Evolutionary conservation across 2,113 vertebrate species (phyloP), one percentile per base, ranked within the genome.

Genomic region (Eretmochelys imbricata): DNA sequence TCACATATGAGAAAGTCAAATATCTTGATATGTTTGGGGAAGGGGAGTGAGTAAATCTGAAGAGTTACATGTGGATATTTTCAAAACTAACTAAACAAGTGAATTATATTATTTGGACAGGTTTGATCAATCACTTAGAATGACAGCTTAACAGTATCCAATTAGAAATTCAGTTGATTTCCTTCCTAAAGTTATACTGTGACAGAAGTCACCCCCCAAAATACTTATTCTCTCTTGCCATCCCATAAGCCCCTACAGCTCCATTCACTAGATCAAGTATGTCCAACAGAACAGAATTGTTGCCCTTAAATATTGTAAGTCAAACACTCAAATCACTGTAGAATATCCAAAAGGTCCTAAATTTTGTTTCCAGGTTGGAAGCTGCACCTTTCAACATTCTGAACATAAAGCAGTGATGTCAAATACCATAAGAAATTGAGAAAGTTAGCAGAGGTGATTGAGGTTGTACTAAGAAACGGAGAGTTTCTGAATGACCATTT

Each of bases 381-480:
- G 93, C 90, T 95, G 93, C 88, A 97, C 95, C 97, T 91, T 95
- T 91, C 84, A 89, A 88, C 84, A 80, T 94, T 95, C 93, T 69
- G 78, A 81, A 59, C 29, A 93, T 97, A 97, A 97, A 97, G 97
- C 95, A 96, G 55, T 19, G 80, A 49, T 81, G 85, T n/a, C 92
- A 92, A 92, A 50, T 48, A 89, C 27, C 83, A 93, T 81, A 93
- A 89, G 82, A 62, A 82, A 69, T 16, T 69, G 81, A 87, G 79
- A 62, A 84, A 88, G 50, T 55, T 88, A 93, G 51, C 48, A 17
- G 87, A 95, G 95, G 88, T 95, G 93, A 87, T 78, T 91, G 12
- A 84, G 42, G 75, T 88, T 95, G 91, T 86, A 78, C 93, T 57
- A 91, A 65, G 93, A 92, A 96, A 87, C 29, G 94, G 93, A 97